Conservation (phyloP, 2,797 vertebrate species). For the Tokudaia tokunoshimensis region DNA sequence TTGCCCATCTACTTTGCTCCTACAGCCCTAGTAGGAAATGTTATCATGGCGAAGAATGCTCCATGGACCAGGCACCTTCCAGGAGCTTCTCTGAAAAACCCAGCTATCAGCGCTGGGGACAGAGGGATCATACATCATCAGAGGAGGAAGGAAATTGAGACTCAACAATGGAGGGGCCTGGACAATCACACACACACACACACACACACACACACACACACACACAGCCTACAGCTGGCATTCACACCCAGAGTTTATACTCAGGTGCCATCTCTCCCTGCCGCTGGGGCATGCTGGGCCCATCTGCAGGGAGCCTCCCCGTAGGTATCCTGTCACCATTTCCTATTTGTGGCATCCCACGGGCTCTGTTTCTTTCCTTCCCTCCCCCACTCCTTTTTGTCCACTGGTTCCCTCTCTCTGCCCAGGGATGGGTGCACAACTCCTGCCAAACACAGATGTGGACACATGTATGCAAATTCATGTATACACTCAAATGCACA, state of each 20-base stretch:
- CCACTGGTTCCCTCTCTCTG: background rate
- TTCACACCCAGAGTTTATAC: accelerated
- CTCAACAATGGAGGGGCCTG: background rate
- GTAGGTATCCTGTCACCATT: accelerated
- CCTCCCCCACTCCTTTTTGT: no score
- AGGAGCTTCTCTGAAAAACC: background rate
- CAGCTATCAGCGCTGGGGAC: background rate
- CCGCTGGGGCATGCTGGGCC: accelerated
- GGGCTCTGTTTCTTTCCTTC: background rate
- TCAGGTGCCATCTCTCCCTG: background rate
- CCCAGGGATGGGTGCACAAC: background rate
- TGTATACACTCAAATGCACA: background rate
- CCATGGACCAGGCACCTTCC: background rate
- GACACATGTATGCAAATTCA: background rate
- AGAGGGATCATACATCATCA: background rate
- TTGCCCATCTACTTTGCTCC: accelerated
- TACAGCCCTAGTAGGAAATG: background rate
- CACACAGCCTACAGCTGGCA: background rate
- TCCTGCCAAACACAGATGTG: background rate
- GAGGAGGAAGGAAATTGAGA: background rate
- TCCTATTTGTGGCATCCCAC: background rate
- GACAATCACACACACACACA: no score
- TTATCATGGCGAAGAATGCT: background rate
- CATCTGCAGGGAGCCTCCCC: accelerated
- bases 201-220: no score